These are phyloP conservation scores for Lasioglossum leucozonium DNA, from an alignment of 2,888 invertebrate genomes.

Conservation along the genomic window DNA sequence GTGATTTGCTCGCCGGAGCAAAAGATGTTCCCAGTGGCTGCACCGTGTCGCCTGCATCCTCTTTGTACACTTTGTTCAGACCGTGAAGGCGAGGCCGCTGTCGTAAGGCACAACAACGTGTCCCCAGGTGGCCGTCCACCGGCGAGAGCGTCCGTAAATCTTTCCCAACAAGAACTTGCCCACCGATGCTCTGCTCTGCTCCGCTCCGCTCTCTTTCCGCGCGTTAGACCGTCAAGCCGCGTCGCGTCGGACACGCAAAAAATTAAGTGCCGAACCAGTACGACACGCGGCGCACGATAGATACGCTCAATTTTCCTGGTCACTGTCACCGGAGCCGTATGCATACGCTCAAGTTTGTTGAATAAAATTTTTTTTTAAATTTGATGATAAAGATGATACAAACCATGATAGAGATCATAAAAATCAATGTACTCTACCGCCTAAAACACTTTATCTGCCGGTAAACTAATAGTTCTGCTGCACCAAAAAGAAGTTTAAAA, in stretches of 20 bases:
- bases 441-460: too few relatives aligned
- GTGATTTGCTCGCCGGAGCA: constrained; percentile 80
- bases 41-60: constrained; percentile 78
- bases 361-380: too few relatives aligned
- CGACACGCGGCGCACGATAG: too few relatives aligned
- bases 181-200: background rate
- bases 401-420: too few relatives aligned
- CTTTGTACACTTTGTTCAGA: constrained; percentile 77
- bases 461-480: too few relatives aligned
- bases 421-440: too few relatives aligned
- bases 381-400: too few relatives aligned
- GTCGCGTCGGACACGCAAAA: constrained; percentile 46
- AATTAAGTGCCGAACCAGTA: background rate
- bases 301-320: too few relatives aligned
- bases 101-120: constrained; percentile 63
- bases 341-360: too few relatives aligned
- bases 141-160: constrained; percentile 46
- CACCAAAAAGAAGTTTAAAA: too few relatives aligned
- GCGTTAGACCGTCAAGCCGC: constrained; percentile 58
- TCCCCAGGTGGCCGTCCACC: constrained; percentile 41
- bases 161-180: constrained; percentile 40
- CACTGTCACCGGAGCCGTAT: too few relatives aligned
- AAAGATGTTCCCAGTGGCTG: constrained; percentile 80
- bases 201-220: constrained; percentile 53
- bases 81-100: constrained; percentile 66